These are phyloP conservation scores for Creontiades dilutus DNA, from an alignment of 2,888 invertebrate genomes.

Conservation along the genomic window DNA sequence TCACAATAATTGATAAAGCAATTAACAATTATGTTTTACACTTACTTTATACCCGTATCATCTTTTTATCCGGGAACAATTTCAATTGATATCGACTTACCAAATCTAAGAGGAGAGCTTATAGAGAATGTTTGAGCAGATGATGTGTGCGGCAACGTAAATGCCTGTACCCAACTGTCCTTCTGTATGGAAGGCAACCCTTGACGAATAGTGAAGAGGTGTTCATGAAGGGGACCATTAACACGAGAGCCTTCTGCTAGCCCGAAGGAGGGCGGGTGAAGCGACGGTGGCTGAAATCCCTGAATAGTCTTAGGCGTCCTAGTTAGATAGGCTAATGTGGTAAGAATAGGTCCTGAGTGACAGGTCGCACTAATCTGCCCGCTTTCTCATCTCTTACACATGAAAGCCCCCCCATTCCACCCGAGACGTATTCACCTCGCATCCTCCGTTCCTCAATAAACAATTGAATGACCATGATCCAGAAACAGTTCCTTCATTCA, in stretches of 20 bases:
- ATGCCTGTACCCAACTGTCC: neutral
- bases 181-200: neutral
- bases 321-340: conserved; percentile 39
- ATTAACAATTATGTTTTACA: too few species aligned
- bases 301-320: conserved; percentile 31
- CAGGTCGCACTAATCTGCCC: conserved; percentile 28
- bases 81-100: too few species aligned
- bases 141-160: neutral
- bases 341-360: conserved; percentile 27
- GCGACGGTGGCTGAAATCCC: neutral
- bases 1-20: too few species aligned
- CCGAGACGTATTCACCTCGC: neutral
- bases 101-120: too few species aligned
- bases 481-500: neutral
- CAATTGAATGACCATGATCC: neutral
- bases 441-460: neutral
- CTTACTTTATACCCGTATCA: too few species aligned
- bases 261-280: neutral
- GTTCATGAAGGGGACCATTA: conserved; percentile 25
- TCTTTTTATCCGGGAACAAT: too few species aligned
- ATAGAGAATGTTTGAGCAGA: too few species aligned
- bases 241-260: conserved; percentile 27
- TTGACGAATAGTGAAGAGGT: conserved; percentile 24
- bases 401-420: neutral
- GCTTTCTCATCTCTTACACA: conserved; percentile 35